phyloP scores from a whole-genome alignment of 2,888 invertebrate species.

The Parnassius orleans region DNA sequence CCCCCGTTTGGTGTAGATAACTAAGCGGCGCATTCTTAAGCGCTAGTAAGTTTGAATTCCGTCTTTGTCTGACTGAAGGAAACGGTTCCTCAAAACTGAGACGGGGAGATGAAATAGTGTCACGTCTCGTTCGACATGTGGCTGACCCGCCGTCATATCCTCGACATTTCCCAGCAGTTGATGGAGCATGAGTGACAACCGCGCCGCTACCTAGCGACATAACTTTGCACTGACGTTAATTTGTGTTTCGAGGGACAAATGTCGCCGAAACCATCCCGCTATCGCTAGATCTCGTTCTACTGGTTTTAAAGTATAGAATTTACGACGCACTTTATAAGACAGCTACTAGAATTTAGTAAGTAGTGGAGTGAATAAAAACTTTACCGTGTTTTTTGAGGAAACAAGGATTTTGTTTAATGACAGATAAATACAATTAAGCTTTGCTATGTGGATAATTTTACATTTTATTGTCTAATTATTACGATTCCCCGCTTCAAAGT shows the following conservation, averaged over 20 bases:
- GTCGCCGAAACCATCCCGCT: conserved; percentile 57
- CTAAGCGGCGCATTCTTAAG: conserved; percentile 63
- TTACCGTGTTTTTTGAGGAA: conserved; percentile 41
- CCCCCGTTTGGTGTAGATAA: conserved; percentile 67
- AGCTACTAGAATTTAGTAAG: conserved; percentile 69
- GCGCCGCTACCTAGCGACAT: conserved; percentile 58
- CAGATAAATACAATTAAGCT: not conserved
- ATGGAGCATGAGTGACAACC: conserved; percentile 80
- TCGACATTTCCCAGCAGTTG: conserved; percentile 75
- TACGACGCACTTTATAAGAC: conserved; percentile 64
- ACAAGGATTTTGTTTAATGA: conserved; percentile 31
- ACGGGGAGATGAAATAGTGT: conserved; percentile 70
- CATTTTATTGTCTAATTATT: conserved; percentile 7
- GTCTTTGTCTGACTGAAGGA: conserved; percentile 69
- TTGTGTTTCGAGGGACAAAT: conserved; percentile 64
- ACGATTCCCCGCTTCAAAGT: conserved; percentile 57
- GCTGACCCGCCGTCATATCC: conserved; percentile 76
- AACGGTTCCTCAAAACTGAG: conserved; percentile 63
- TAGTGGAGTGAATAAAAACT: conserved; percentile 45
- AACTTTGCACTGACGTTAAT: conserved; percentile 76
- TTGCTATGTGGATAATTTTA: not conserved
- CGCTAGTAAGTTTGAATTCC: conserved; percentile 55
- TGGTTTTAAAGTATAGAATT: conserved; percentile 61
- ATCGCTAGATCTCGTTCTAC: conserved; percentile 67
- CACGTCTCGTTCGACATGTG: conserved; percentile 72